Percentiles rank a stretch among this genome's conserved stretches.
phyloP scores from a whole-genome alignment of 1,140 invertebrate genomes.

The Diplogasteroides magnus region DNA sequence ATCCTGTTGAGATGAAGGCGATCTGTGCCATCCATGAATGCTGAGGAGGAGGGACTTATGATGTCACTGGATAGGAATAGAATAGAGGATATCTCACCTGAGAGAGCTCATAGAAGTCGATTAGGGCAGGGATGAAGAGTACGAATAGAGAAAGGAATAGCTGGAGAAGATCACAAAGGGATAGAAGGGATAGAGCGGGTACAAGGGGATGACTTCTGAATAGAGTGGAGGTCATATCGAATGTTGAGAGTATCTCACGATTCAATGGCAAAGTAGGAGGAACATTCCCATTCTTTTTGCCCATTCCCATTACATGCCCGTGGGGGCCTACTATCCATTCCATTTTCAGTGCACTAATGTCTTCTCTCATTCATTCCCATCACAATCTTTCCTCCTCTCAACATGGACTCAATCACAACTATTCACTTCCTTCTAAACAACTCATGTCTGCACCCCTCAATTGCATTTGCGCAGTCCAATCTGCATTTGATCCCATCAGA shows the following conservation, averaged over 20 bases:
- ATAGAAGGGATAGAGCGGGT: constrained; percentile 47
- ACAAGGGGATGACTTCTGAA: constrained; percentile 42
- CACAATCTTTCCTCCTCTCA: no score
- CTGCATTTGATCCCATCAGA: no score
- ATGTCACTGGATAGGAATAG: neutral
- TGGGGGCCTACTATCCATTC: neutral
- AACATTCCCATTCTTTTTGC: neutral
- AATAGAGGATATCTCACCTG: neutral
- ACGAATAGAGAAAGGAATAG: constrained; percentile 49
- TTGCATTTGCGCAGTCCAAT: no score
- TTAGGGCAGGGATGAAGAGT: constrained; percentile 46
- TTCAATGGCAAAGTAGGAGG: constrained; percentile 11
- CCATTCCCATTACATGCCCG: neutral
- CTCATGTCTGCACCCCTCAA: no score
- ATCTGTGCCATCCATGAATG: constrained; percentile 29
- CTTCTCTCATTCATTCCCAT: neutral
- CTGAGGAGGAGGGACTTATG: neutral
- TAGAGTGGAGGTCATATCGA: constrained; percentile 19
- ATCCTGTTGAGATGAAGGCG: constrained; percentile 47
- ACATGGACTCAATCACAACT: no score
- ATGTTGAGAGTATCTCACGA: constrained; percentile 22
- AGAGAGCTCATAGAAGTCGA: constrained; percentile 44
- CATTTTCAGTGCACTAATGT: neutral
- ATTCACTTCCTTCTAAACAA: no score
- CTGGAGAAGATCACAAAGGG: constrained; percentile 46